Percentiles rank a stretch among this genome's conserved stretches.
These are phyloP conservation scores for Sparus aurata DNA, from an alignment of 2,797 vertebrate species.

Conservation along the genomic window DNA sequence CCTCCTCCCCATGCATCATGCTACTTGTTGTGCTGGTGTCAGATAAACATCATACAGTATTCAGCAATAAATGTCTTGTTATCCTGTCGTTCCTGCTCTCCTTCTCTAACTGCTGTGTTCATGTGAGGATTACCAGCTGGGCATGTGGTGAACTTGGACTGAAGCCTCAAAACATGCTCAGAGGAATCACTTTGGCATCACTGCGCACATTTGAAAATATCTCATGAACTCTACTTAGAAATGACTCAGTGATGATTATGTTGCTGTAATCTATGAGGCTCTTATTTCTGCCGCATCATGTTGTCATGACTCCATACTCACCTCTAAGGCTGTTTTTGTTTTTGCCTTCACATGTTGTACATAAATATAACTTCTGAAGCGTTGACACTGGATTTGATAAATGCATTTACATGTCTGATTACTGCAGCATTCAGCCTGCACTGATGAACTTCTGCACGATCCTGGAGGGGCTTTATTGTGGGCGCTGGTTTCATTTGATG, in stretches of 20 bases:
- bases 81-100: conserved; percentile 16
- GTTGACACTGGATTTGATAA: conserved; percentile 10
- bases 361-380: not conserved
- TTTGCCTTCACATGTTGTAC: not conserved
- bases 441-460: conserved; percentile 17
- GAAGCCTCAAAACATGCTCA: conserved; percentile 10
- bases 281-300: conserved; percentile 9
- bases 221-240: conserved; percentile 23
- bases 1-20: conserved; percentile 5
- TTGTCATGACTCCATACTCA: not conserved
- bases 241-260: not conserved
- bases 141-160: conserved; percentile 31
- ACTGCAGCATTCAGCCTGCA: not conserved
- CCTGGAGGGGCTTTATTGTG: conserved; percentile 16
- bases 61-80: conserved; percentile 11
- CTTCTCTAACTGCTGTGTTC: conserved; percentile 9
- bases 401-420: not conserved
- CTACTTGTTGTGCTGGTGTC: conserved; percentile 29
- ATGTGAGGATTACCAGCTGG: conserved; percentile 35
- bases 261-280: conserved; percentile 15
- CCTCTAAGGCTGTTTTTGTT: not conserved
- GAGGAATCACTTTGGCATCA: conserved; percentile 16
- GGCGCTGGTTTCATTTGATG: conserved; percentile 20
- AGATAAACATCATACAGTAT: conserved; percentile 24
- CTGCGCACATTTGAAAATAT: conserved; percentile 27